phyloP scores from a whole-genome alignment of 2,113 vertebrate species.

The Pogona vitticeps region DNA sequence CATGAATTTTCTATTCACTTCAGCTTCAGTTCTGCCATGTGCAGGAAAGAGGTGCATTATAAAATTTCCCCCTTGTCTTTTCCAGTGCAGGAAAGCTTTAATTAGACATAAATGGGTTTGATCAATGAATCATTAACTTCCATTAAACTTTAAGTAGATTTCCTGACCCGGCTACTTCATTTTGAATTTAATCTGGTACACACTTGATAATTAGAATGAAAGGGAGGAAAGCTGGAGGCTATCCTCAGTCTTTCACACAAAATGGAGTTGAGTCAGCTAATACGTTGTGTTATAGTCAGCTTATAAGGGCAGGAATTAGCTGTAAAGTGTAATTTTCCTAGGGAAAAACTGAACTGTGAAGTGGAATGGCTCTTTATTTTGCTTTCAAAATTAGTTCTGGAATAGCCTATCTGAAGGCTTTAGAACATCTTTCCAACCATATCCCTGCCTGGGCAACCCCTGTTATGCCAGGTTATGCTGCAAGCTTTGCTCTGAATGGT shows the following conservation, averaged over 20 bases:
- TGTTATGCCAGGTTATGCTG: conserved; percentile 32
- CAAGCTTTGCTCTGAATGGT: background rate
- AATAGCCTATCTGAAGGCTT: conserved; percentile 37
- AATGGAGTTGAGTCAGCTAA: conserved; percentile 73
- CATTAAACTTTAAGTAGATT: conserved; percentile 79
- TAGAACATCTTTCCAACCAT: conserved; percentile 45
- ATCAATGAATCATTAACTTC: conserved; percentile 84
- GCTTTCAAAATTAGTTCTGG: conserved; percentile 59
- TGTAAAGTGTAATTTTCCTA: conserved; percentile 37
- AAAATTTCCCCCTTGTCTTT: conserved; percentile 60
- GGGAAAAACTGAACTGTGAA: conserved; percentile 40
- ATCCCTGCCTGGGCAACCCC: conserved; percentile 20
- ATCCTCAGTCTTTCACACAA: conserved; percentile 56
- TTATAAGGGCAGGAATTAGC: conserved; percentile 52
- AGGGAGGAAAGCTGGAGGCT: conserved; percentile 69
- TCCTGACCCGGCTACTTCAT: conserved; percentile 72
- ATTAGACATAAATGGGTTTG: conserved; percentile 81
- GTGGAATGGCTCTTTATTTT: conserved; percentile 56
- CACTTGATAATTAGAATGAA: conserved; percentile 75
- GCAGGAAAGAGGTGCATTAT: conserved; percentile 17
- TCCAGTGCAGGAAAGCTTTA: conserved; percentile 73
- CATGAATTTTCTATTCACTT: conserved; percentile 48
- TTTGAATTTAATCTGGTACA: conserved; percentile 73
- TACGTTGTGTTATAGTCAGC: conserved; percentile 67
- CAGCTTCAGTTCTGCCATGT: conserved; percentile 8